A percentile compares a stretch with the other conserved stretches of the same genome.
Evolutionary conservation across 2,797 vertebrate species (phyloP).

Genomic region (Chiroxiphia lanceolata): DNA sequence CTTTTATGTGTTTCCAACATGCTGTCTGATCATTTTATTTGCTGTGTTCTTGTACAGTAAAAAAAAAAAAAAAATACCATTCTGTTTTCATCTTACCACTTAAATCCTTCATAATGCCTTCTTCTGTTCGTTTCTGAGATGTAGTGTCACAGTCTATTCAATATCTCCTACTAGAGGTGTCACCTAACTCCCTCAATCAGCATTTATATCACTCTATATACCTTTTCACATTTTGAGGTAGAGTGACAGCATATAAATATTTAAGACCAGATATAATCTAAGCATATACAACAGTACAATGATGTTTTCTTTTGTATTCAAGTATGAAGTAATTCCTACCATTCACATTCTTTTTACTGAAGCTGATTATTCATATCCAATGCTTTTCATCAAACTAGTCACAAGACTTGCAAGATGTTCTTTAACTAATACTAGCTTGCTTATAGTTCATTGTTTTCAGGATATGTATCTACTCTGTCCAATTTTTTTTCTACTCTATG

Average conservation of each 20-base stretch:
- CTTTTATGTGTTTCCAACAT: background rate
- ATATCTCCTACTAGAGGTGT: background rate
- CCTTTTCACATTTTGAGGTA: background rate
- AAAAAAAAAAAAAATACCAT: background rate
- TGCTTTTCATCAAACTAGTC: background rate
- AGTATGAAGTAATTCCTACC: background rate
- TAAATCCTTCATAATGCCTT: background rate
- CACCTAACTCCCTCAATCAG: background rate
- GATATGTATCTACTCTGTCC: background rate
- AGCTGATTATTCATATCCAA: background rate
- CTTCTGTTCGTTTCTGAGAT: background rate
- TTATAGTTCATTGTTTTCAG: background rate
- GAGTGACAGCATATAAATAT: background rate
- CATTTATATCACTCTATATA: background rate
- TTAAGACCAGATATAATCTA: background rate
- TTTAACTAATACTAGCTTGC: background rate
- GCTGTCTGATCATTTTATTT: background rate
- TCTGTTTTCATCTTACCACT: background rate
- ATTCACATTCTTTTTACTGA: background rate
- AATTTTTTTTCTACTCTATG: background rate
- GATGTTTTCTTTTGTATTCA: background rate
- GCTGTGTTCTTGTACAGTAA: background rate
- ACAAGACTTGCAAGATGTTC: background rate
- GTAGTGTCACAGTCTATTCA: background rate
- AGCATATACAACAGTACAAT: background rate